phyloP scores from a whole-genome alignment of 2,888 invertebrate species.

The Frankliniella fusca region DNA sequence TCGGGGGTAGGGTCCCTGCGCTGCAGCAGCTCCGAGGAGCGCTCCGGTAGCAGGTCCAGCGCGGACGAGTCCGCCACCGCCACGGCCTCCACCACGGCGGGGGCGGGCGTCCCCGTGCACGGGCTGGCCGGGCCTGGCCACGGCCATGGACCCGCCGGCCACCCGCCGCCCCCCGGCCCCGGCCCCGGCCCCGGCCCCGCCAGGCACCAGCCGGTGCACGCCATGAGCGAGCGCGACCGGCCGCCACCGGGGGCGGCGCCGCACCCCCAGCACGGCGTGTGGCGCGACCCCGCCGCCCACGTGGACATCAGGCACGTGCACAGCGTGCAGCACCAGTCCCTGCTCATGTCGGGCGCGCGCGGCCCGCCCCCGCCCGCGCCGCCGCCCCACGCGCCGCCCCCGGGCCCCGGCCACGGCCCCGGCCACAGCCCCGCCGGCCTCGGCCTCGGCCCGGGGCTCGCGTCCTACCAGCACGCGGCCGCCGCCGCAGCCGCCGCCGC shows the following conservation, averaged over 20 bases:
- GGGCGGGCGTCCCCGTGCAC: slow-evolving; percentile 35
- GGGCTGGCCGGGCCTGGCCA: slow-evolving; percentile 22
- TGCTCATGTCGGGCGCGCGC: slow-evolving; percentile 57
- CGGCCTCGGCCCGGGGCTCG: slow-evolving; percentile 46
- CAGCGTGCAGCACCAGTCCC: slow-evolving; percentile 58
- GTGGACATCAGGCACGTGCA: slow-evolving; percentile 58
- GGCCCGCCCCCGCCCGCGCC: slow-evolving; percentile 43
- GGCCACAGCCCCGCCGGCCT: slow-evolving; percentile 36
- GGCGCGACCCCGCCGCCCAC: slow-evolving; percentile 56
- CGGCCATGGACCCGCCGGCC: not conserved
- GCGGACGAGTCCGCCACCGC: slow-evolving; percentile 44
- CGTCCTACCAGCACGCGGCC: slow-evolving; percentile 55
- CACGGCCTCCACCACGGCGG: slow-evolving; percentile 33
- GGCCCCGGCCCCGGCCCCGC: slow-evolving; percentile 38
- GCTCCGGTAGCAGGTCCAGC: slow-evolving; percentile 69
- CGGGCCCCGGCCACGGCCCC: slow-evolving; percentile 40
- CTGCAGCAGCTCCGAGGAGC: slow-evolving; percentile 63
- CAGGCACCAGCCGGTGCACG: not conserved
- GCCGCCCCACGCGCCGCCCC: slow-evolving; percentile 43
- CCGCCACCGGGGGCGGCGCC: slow-evolving; percentile 29
- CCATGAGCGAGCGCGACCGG: not conserved
- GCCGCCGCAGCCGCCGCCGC: slow-evolving; percentile 49
- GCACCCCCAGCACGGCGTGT: slow-evolving; percentile 46
- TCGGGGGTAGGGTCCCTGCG: slow-evolving; percentile 72
- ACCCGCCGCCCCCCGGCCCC: slow-evolving; percentile 39